These are phyloP conservation scores for Sminthurides aquaticus DNA, from an alignment of 2,888 invertebrate genomes.

Conservation along the genomic window DNA sequence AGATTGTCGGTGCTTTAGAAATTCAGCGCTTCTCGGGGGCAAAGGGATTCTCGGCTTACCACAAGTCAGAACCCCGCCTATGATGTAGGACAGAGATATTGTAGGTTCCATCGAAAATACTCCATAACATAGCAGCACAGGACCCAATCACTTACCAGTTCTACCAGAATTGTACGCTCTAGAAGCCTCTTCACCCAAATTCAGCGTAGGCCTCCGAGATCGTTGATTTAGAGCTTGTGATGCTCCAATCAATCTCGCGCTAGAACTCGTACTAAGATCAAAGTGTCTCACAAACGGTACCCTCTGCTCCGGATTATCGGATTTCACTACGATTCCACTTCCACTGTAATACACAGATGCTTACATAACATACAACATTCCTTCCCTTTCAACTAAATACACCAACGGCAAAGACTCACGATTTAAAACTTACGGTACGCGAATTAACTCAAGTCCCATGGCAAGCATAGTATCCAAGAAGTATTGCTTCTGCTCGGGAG, in stretches of 20 bases:
- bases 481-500: neutral
- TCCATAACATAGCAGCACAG: too few relatives aligned
- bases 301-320: too few relatives aligned
- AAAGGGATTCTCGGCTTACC: constrained; percentile 13
- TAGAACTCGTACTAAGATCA: neutral
- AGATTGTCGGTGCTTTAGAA: constrained; percentile 49
- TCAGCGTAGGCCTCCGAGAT: neutral
- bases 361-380: too few relatives aligned
- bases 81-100: too few relatives aligned
- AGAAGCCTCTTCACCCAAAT: neutral
- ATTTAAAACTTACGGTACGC: too few relatives aligned
- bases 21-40: constrained; percentile 17
- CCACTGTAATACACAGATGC: too few relatives aligned
- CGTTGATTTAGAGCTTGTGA: neutral
- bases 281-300: neutral
- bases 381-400: too few relatives aligned
- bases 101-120: too few relatives aligned
- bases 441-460: neutral
- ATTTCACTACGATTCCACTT: too few relatives aligned
- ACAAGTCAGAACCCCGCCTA: neutral
- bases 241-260: neutral
- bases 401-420: too few relatives aligned
- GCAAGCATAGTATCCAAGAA: neutral
- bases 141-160: too few relatives aligned
- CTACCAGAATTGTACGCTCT: neutral